Evolutionary conservation across 2,888 invertebrate genomes (phyloP), one percentile per base, ranked within the genome.

Genomic region (Anoplius nigerrimus): DNA sequence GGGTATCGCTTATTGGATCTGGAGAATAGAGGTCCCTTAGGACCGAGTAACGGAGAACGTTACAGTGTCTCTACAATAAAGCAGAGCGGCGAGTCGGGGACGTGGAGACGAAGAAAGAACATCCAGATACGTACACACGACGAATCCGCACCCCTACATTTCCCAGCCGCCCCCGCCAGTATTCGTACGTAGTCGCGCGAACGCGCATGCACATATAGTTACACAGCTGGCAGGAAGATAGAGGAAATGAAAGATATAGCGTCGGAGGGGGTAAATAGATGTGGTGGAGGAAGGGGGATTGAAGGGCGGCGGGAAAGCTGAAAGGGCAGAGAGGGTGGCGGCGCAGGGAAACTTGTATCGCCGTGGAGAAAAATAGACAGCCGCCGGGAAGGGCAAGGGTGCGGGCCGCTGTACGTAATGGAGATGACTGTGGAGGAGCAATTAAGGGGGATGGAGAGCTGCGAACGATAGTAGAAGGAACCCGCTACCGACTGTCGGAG

Each of bases 1-100:
- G n/a, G n/a, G 27, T 48, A 66, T 69, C 68, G 71, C 73, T 73
- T 75, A 75, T 75, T 73, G 75, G 73, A 75, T 75, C 69, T 71
- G 34, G 63, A 60, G 63, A 52, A 65, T 60, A 64, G 62, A 62
- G 66, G 73, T 69, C 69, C 69, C 73, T 57, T 34, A 66, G 66
- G 75, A 69, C 62, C 66, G n/a, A 63, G 65, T 46, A 63, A 69
- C 67, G 42, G 59, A 20, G 59, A 62, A 61, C 51, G 68, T 71
- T 66, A 66, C 63, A 46, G 63, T 66, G 58, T 59, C 54, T 46
- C 22, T 54, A 53, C 61, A 51, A 68, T 73, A 65, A 67, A 67
- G 59, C 66, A 60, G 56, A 24, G 48, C 18, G n/a, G n/a, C n/a
- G 16, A 48, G 27, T 8, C 42, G 6, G 24, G 53, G 51, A 53